Percentiles rank a stretch among this genome's conserved stretches.
phyloP scores from a whole-genome alignment of 2,888 invertebrate genomes.

The Aricia artaxerxes region DNA sequence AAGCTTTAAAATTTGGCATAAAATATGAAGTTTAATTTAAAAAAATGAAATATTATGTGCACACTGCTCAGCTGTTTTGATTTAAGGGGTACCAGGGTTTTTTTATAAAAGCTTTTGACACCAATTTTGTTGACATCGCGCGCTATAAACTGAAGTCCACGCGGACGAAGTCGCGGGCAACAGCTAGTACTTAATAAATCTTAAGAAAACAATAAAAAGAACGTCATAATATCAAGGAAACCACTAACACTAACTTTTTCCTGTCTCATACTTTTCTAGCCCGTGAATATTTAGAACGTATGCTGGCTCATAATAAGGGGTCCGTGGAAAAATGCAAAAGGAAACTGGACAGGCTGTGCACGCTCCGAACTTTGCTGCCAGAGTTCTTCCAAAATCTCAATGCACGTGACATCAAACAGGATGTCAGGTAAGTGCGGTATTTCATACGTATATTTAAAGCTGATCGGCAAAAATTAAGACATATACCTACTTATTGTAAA shows the following conservation, averaged over 20 bases:
- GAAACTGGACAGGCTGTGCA: constrained; percentile 51
- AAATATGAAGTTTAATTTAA: too few species aligned
- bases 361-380: constrained; percentile 48
- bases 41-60: too few species aligned
- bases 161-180: too few species aligned
- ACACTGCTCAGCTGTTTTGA: too few species aligned
- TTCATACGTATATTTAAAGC: background rate
- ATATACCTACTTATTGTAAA: too few species aligned
- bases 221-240: background rate
- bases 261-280: constrained; percentile 45
- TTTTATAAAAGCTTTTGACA: too few species aligned
- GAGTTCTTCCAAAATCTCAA: background rate
- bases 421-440: background rate
- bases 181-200: too few species aligned
- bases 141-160: too few species aligned
- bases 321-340: constrained; percentile 46
- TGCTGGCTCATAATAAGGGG: constrained; percentile 39
- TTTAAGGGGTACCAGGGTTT: too few species aligned
- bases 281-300: constrained; percentile 51
- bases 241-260: background rate
- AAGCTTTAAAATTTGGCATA: too few species aligned
- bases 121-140: too few species aligned
- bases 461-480: too few species aligned
- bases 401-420: background rate
- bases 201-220: background rate